phyloP scores from a whole-genome alignment of 2,113 vertebrate species.

The Eira barbara region DNA sequence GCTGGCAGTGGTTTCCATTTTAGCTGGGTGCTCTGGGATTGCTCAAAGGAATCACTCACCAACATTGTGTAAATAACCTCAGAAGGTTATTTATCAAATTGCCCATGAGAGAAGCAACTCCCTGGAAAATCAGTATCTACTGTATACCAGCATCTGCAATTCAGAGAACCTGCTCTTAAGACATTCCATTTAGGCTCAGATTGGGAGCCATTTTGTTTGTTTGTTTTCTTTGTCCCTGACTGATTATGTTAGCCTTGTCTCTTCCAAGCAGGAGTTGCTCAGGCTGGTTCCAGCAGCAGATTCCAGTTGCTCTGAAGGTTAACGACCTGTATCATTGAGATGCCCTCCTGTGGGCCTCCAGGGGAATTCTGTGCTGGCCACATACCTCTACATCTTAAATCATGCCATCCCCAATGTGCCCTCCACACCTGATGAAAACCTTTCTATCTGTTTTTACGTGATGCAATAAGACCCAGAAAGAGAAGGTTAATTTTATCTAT shows the following conservation, averaged over 20 bases:
- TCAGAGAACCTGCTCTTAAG: neutral
- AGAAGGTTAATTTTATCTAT: constrained; percentile 24
- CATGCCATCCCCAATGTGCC: neutral
- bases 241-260: neutral
- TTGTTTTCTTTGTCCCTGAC: neutral
- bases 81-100: neutral
- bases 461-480: neutral
- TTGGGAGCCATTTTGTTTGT: neutral
- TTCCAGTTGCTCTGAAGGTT: neutral
- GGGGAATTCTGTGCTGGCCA: neutral
- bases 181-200: neutral
- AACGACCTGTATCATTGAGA: neutral
- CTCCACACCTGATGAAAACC: neutral
- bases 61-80: neutral
- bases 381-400: neutral
- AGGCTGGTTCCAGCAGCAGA: neutral
- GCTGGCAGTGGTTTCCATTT: neutral
- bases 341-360: neutral
- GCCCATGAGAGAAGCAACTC: neutral
- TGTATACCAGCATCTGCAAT: neutral
- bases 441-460: neutral
- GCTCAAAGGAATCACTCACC: neutral
- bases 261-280: neutral
- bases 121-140: neutral
- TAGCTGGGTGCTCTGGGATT: neutral